Percentiles rank a stretch among this genome's conserved stretches.
Conservation (phyloP, 2,888 invertebrate genomes). For the Sarcophaga subvicina region DNA sequence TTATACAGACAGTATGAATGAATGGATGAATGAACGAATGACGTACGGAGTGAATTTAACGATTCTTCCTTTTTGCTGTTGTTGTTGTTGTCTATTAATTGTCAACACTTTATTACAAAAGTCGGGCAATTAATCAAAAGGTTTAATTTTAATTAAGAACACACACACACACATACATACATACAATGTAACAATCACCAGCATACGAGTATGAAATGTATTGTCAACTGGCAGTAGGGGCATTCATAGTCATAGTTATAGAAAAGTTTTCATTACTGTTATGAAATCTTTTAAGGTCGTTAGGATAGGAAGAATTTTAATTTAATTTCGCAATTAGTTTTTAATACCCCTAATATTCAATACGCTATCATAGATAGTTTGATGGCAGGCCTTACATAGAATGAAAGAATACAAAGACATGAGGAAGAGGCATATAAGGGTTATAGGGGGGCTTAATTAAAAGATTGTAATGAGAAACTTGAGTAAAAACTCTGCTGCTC, state of each 20-base stretch:
- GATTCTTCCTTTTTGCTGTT: not conserved
- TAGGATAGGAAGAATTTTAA: too few relatives aligned
- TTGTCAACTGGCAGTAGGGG: not conserved
- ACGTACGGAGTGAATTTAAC: not conserved
- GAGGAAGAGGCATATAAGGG: too few relatives aligned
- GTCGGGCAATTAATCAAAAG: conserved; percentile 61
- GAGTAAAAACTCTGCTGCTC: too few relatives aligned
- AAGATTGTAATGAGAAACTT: too few relatives aligned
- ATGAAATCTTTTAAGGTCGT: too few relatives aligned
- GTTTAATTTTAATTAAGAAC: conserved; percentile 56
- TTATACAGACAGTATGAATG: not conserved
- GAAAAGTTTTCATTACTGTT: too few relatives aligned
- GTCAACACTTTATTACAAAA: conserved; percentile 53
- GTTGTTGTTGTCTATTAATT: conserved; percentile 41
- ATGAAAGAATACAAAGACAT: too few relatives aligned
- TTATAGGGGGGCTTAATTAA: too few relatives aligned
- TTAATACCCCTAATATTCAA: too few relatives aligned
- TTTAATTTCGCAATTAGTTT: too few relatives aligned
- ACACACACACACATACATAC: not conserved
- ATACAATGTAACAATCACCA: not conserved
- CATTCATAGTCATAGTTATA: not conserved
- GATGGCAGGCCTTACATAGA: too few relatives aligned
- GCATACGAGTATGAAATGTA: not conserved
- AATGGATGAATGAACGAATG: not conserved
- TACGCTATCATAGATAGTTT: too few relatives aligned